Evolutionary conservation across 2,797 vertebrate genomes (phyloP).

Genomic region (Epinephelus awoara): DNA sequence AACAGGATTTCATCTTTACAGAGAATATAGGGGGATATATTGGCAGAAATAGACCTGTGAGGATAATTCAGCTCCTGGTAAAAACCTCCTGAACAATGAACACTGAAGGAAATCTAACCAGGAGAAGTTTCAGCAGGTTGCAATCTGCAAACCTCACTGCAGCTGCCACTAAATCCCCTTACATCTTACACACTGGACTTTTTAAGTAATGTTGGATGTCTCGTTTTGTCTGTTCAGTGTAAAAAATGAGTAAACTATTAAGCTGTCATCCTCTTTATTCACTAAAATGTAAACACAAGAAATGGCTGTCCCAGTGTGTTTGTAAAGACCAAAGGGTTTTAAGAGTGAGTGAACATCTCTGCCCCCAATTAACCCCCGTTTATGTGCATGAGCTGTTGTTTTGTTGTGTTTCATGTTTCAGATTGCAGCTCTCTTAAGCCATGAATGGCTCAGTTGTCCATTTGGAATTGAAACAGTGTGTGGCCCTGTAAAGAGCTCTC

Average conservation of each 20-base stretch:
- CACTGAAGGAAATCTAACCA: too few relatives aligned
- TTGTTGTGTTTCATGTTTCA: slow-evolving; percentile 42
- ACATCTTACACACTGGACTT: too few relatives aligned
- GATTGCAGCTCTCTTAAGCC: slow-evolving; percentile 19
- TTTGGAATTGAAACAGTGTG: slow-evolving; percentile 55
- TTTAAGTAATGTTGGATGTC: background rate
- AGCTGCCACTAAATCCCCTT: too few relatives aligned
- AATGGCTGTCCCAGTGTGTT: background rate
- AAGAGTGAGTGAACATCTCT: slow-evolving; percentile 24
- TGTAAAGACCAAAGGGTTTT: slow-evolving; percentile 1
- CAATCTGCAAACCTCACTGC: too few relatives aligned
- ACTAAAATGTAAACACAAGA: background rate
- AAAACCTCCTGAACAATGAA: too few relatives aligned
- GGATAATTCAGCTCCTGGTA: too few relatives aligned
- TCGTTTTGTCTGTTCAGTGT: background rate
- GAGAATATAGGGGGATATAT: too few relatives aligned
- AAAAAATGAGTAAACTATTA: background rate
- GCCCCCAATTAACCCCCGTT: slow-evolving; percentile 58
- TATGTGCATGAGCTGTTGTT: slow-evolving; percentile 36
- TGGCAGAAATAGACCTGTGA: too few relatives aligned
- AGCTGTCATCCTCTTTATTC: background rate
- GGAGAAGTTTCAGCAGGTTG: too few relatives aligned
- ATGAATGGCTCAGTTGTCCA: slow-evolving; percentile 40
- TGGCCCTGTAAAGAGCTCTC: slow-evolving; percentile 31
- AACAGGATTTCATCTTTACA: background rate